Evolutionary conservation across 2,113 vertebrate genomes (phyloP).

Genomic region (Mastomys coucha): DNA sequence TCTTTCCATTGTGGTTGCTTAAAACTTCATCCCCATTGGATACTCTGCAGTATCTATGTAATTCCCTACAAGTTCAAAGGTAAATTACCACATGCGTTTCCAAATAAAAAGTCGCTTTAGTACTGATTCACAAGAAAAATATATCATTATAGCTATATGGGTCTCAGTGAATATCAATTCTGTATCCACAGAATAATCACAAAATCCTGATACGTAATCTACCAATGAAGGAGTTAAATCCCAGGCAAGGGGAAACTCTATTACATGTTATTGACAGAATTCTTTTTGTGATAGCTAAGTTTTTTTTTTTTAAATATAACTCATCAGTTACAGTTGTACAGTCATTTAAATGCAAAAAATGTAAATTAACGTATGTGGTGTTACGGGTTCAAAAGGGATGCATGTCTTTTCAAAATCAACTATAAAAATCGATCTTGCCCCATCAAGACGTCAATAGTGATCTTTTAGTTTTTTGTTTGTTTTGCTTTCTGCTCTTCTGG

Average conservation of each 20-base stretch:
- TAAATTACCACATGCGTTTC: conserved; percentile 67
- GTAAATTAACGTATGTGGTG: conserved; percentile 33
- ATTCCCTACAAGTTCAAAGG: conserved; percentile 66
- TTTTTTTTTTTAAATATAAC: background rate
- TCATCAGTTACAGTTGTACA: conserved; percentile 53
- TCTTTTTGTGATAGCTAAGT: conserved; percentile 55
- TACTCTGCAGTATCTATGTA: conserved; percentile 70
- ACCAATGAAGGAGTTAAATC: conserved; percentile 47
- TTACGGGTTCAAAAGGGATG: conserved; percentile 71
- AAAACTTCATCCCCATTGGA: conserved; percentile 57
- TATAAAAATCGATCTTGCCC: conserved; percentile 77
- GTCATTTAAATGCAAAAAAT: conserved; percentile 68
- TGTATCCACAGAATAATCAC: conserved; percentile 35
- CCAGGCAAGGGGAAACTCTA: conserved; percentile 37
- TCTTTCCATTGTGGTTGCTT: conserved; percentile 23
- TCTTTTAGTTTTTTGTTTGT: conserved; percentile 70
- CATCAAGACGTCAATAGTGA: conserved; percentile 76
- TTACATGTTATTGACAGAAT: conserved; percentile 39
- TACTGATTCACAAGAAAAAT: conserved; percentile 24
- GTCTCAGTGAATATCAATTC: background rate
- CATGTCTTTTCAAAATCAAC: conserved; percentile 71
- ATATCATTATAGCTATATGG: background rate
- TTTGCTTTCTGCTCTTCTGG: conserved; percentile 56
- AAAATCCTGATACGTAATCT: conserved; percentile 49
- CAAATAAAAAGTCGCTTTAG: conserved; percentile 58